Conservation (phyloP, 2,113 vertebrate genomes). For the Erpornis zantholeuca region DNA sequence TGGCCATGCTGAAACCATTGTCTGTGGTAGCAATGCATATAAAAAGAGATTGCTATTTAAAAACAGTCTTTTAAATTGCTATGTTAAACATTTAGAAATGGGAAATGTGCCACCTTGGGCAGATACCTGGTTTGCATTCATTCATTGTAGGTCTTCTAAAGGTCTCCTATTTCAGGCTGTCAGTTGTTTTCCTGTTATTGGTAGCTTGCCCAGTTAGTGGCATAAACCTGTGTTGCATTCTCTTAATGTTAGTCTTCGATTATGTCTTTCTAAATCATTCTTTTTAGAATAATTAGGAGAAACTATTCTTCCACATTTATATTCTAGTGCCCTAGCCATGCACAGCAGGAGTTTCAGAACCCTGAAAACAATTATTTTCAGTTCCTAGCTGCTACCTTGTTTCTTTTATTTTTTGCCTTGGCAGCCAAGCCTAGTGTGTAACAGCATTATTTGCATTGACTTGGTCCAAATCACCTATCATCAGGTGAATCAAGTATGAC, state of each 20-base stretch:
- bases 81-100: not conserved
- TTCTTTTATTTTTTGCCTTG: not conserved
- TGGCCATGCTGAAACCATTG: accelerated
- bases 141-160: not conserved
- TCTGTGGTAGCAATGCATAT: accelerated
- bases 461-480: not conserved
- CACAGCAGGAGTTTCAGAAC: not conserved
- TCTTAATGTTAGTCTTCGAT: not conserved
- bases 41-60: not conserved
- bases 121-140: not conserved
- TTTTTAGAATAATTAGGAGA: not conserved
- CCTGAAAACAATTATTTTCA: not conserved
- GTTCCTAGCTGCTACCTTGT: not conserved
- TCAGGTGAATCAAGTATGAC: not conserved
- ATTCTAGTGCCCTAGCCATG: not conserved
- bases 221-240: accelerated
- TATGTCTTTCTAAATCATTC: not conserved
- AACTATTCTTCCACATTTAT: not conserved
- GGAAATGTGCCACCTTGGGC: not conserved
- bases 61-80: not conserved
- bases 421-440: not conserved
- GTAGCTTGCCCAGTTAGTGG: not conserved
- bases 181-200: not conserved
- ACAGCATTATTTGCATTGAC: not conserved
- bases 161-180: not conserved